Base-by-base conservation (phyloP, 1,140 invertebrate genomes). In the Eupristina koningsbergeri region DNA sequence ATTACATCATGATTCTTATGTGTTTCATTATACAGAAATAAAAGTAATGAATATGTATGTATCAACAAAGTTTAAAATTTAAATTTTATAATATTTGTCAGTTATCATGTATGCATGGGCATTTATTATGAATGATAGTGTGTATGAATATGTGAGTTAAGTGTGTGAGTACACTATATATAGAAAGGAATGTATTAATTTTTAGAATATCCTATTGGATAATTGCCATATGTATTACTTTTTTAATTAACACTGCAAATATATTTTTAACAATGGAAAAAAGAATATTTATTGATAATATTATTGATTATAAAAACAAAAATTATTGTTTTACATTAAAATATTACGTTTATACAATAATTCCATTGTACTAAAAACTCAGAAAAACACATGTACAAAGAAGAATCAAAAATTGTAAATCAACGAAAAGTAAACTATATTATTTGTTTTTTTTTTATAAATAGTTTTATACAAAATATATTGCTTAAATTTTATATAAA, bases 141-240 rank as follows among this genome's bases (percentile, higher is more conserved):
- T 34, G 63, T 84, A 73, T 83, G 69, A 41, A n/a, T n/a, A n/a
- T n/a, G 78, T 41, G 29, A 75, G 53, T n/a, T n/a, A n/a, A 39
- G 64, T 84, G 75, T 47, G 50, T 83, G 47, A 45, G 41, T 45
- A 45, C 41, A 45, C 41, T 45, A 45, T 7, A 69, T 67, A 77
- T 50, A 77, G 47, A 29, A 47, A 69, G 69, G 45, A 61, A 69
- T 67, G 63, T 41, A 63, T 73, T 77, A 71, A 50, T 61, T 50
- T 77, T 84, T 74, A 79, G 39, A 58, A 58, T 39, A 78, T 85
- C 85, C 78, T 74, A 15, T 39, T 26, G 67, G 69, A 86, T 84
- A 61, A 80, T 82, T 86, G 85, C 80, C 85, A 84, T 84, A 82
- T 84, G 47, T 80, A 83, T 80, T 26, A 58, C 6, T 80, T 85